These are phyloP conservation scores for Ptychodera flava DNA, from an alignment of 35 echinoderm and acorn worm genomes.

Conservation along the genomic window DNA sequence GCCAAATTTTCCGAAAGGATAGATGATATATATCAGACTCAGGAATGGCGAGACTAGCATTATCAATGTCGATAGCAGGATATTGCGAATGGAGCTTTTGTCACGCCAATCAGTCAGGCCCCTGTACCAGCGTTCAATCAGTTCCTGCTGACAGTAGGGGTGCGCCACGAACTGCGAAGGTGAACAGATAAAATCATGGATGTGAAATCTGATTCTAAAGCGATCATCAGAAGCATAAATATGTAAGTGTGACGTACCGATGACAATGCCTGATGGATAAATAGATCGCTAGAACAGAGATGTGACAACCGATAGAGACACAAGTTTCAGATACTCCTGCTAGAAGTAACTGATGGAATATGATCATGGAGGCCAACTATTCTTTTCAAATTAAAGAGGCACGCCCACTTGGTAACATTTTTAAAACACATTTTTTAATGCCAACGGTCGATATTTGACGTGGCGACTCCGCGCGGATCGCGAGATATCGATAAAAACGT, in stretches of 20 bases:
- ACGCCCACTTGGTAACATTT: too few relatives aligned
- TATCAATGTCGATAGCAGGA: conserved; percentile 34
- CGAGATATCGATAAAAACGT: too few relatives aligned
- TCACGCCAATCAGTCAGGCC: conserved; percentile 46
- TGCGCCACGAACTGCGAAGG: conserved; percentile 81
- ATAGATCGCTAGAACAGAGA: too few relatives aligned
- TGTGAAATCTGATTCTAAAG: neutral
- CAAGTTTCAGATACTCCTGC: too few relatives aligned
- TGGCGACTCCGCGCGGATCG: too few relatives aligned
- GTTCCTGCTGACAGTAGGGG: conserved; percentile 81
- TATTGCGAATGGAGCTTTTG: conserved; percentile 34
- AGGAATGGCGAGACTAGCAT: conserved; percentile 62
- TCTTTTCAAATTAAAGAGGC: too few relatives aligned
- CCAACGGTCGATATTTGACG: too few relatives aligned
- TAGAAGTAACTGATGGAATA: too few relatives aligned
- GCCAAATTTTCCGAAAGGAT: conserved; percentile 23
- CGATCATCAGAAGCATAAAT: neutral
- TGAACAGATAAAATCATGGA: too few relatives aligned
- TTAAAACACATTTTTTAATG: too few relatives aligned
- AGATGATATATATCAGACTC: conserved; percentile 52
- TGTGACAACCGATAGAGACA: too few relatives aligned
- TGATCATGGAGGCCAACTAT: too few relatives aligned
- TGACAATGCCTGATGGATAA: neutral
- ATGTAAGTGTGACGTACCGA: neutral
- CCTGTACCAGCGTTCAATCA: conserved; percentile 77